Percentiles rank a stretch among this genome's conserved stretches.
Evolutionary conservation across 2,797 vertebrate species (phyloP).

Genomic region (Anabacerthia variegaticeps): DNA sequence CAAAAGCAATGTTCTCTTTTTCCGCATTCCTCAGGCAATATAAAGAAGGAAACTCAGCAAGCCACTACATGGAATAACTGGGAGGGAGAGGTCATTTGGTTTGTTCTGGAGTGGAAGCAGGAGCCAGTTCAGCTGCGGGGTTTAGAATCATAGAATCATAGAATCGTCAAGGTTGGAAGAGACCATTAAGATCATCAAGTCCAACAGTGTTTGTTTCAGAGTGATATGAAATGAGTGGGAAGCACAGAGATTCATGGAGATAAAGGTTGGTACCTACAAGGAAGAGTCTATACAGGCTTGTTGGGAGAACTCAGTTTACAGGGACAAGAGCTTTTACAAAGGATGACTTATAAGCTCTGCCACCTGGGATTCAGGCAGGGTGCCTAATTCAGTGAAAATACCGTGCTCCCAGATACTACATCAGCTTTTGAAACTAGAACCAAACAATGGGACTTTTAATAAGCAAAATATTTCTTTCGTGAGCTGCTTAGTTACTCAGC

Average conservation of each 20-base stretch:
- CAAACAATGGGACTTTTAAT: neutral
- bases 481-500: neutral
- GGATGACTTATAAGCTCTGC: neutral
- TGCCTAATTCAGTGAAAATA: neutral
- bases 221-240: neutral
- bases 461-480: neutral
- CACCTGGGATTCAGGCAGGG: neutral
- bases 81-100: neutral
- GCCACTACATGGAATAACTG: neutral
- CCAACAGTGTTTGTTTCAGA: neutral
- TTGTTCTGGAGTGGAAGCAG: neutral
- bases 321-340: neutral
- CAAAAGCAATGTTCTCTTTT: neutral
- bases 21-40: neutral
- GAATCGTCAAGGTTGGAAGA: neutral
- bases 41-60: neutral
- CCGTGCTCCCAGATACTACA: neutral
- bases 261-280: neutral
- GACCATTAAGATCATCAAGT: neutral
- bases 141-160: neutral
- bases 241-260: neutral
- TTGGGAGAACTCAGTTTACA: neutral
- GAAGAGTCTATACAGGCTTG: neutral
- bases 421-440: neutral
- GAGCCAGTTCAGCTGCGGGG: neutral